These are phyloP conservation scores for Salvator merianae DNA, from an alignment of 2,113 vertebrate species.

Conservation along the genomic window DNA sequence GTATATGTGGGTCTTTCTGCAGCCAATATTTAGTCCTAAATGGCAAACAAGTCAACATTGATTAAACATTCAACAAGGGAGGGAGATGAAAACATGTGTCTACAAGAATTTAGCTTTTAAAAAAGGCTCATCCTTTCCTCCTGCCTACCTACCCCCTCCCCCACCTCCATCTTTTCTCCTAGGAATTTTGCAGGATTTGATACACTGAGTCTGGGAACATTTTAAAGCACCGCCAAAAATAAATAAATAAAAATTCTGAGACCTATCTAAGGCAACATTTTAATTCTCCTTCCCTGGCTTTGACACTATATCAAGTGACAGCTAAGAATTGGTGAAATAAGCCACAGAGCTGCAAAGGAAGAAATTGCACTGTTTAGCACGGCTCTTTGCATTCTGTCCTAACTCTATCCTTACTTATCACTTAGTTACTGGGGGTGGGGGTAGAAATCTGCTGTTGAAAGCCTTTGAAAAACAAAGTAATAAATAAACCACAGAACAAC, in stretches of 20 bases:
- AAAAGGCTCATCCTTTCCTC: neutral
- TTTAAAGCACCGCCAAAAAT: neutral
- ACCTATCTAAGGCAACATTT: neutral
- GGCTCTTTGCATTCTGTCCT: neutral
- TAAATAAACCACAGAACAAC: conserved; percentile 13
- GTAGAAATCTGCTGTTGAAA: conserved; percentile 18
- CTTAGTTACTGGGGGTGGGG: neutral
- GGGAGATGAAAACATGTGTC: conserved; percentile 1
- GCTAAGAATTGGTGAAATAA: neutral
- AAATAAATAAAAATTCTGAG: neutral
- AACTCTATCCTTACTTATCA: conserved; percentile 1
- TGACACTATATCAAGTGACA: neutral
- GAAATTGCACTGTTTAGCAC: neutral
- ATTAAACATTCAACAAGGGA: neutral
- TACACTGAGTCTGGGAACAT: neutral
- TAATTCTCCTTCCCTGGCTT: conserved; percentile 2
- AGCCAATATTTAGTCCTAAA: neutral
- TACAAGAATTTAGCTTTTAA: neutral
- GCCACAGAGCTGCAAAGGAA: neutral
- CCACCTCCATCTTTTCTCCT: neutral
- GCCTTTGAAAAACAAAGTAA: neutral
- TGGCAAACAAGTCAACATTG: conserved; percentile 3
- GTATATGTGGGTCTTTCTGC: rapidly evolving
- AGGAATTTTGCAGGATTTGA: neutral
- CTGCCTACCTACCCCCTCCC: neutral